phyloP scores from a whole-genome alignment of 2,888 invertebrate genomes.

The Steinernema scapterisci region DNA sequence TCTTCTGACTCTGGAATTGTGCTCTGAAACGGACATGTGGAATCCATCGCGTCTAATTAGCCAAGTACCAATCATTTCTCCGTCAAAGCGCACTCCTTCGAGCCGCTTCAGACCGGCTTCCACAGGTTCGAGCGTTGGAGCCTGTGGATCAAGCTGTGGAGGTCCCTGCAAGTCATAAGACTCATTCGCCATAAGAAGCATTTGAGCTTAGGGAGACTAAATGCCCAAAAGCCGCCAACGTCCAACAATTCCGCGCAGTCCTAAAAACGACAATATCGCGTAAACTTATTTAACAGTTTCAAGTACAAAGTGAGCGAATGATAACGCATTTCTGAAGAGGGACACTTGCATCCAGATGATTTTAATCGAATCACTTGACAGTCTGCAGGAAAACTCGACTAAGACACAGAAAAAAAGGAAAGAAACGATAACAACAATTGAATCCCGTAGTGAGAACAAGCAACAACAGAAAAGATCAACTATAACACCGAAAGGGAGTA shows the following conservation, averaged over 20 bases:
- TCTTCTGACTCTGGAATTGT: background rate
- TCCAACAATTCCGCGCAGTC: no score
- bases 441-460: constrained; percentile 20
- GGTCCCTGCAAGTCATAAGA: constrained; percentile 11
- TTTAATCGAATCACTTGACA: background rate
- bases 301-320: no score
- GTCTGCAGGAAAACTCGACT: background rate
- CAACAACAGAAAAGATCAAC: constrained; percentile 10
- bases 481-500: background rate
- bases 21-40: background rate
- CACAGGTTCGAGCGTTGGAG: background rate
- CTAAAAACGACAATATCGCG: no score
- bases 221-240: no score
- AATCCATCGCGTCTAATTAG: background rate
- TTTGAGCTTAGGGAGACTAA: background rate
- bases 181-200: constrained; percentile 27
- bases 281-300: no score
- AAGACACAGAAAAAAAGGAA: background rate
- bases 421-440: background rate
- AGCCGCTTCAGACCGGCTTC: background rate
- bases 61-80: constrained; percentile 18
- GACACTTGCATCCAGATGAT: no score
- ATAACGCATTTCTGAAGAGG: no score
- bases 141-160: constrained; percentile 19
- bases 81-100: background rate